These are phyloP conservation scores for Meganola albula DNA, from an alignment of 2,888 invertebrate genomes.

Conservation along the genomic window DNA sequence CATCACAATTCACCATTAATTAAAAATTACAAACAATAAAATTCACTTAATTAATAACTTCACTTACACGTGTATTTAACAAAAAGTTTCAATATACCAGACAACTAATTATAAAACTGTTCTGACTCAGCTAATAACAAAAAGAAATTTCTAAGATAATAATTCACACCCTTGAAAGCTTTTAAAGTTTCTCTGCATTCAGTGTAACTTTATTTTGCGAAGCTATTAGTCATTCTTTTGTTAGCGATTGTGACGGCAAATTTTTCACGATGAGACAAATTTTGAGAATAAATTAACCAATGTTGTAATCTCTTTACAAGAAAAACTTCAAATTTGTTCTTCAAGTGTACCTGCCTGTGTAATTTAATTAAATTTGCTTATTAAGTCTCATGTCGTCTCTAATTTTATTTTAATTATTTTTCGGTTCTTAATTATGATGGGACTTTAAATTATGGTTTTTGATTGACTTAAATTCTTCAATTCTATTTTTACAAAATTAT, in stretches of 20 bases:
- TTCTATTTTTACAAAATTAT: too few relatives aligned
- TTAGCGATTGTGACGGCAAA: slow-evolving; percentile 66
- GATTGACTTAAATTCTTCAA: too few relatives aligned
- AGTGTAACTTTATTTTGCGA: slow-evolving; percentile 69
- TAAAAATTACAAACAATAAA: too few relatives aligned
- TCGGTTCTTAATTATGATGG: too few relatives aligned
- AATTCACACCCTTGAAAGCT: slow-evolving; percentile 66
- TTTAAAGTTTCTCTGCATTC: slow-evolving; percentile 59
- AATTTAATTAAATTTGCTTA: slow-evolving; percentile 25
- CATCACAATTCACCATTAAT: too few relatives aligned
- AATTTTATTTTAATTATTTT: too few relatives aligned
- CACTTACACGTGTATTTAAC: too few relatives aligned
- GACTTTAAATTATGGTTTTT: too few relatives aligned
- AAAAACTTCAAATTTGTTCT: slow-evolving; percentile 41
- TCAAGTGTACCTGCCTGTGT: slow-evolving; percentile 26
- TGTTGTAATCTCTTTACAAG: slow-evolving; percentile 69
- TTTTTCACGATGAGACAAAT: slow-evolving; percentile 76
- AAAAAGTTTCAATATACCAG: too few relatives aligned
- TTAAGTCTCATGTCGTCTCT: too few relatives aligned
- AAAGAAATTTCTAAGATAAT: slow-evolving; percentile 56
- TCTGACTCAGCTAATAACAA: slow-evolving; percentile 35
- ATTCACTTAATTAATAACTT: too few relatives aligned
- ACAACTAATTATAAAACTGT: slow-evolving; percentile 22
- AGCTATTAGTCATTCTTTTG: slow-evolving; percentile 75
- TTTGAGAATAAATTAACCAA: slow-evolving; percentile 72